phyloP scores from a whole-genome alignment of 2,797 vertebrate species.

The Pipistrellus pipistrellus region DNA sequence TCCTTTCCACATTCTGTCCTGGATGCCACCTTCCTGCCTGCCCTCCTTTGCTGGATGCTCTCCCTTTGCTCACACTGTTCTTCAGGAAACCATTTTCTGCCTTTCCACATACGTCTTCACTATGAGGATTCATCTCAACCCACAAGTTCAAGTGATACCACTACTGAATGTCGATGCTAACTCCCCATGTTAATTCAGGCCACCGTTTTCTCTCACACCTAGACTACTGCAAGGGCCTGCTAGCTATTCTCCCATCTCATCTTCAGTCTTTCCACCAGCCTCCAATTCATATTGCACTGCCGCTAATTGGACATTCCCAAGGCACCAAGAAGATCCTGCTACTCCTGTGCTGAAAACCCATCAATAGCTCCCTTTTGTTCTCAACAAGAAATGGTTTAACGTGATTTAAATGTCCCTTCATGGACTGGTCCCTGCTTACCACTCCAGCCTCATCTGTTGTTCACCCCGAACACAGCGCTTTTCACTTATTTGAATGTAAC shows the following conservation, averaged over 20 bases:
- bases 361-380: background rate
- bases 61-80: background rate
- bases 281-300: background rate
- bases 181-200: background rate
- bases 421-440: background rate
- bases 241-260: background rate
- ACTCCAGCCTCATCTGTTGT: background rate
- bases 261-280: background rate
- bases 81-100: conserved; percentile 13
- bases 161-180: background rate
- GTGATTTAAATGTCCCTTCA: background rate
- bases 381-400: conserved; percentile 2
- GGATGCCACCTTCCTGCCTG: background rate
- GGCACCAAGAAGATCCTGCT: background rate
- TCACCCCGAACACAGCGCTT: background rate
- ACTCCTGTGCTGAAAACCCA: background rate
- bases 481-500: background rate
- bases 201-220: background rate
- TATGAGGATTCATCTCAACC: background rate
- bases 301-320: background rate
- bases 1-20: background rate
- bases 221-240: background rate
- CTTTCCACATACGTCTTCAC: background rate
- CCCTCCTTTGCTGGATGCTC: background rate
- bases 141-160: background rate